A percentile compares a stretch with the other conserved stretches of the same genome.
These are phyloP conservation scores for Archaeoteleia sp. DNA, from an alignment of 2,888 invertebrate genomes.

Conservation along the genomic window DNA sequence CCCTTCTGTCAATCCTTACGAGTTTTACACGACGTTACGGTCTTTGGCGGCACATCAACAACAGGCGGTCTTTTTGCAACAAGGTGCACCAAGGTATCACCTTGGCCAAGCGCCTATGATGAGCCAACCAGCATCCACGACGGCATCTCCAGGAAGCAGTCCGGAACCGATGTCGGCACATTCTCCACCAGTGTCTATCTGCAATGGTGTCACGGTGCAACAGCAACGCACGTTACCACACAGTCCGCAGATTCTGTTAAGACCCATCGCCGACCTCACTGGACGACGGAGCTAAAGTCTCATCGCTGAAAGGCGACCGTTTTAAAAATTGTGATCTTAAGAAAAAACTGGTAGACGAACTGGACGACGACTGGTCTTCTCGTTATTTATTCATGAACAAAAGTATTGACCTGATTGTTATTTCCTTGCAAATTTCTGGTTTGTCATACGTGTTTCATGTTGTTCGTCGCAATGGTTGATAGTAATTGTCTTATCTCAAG, in stretches of 20 bases:
- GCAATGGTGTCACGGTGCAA: conserved; percentile 74
- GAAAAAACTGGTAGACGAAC: too few relatives aligned
- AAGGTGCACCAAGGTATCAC: conserved; percentile 59
- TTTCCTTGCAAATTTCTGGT: too few relatives aligned
- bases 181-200: conserved; percentile 73
- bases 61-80: conserved; percentile 62
- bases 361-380: too few relatives aligned
- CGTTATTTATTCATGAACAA: too few relatives aligned
- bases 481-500: too few relatives aligned
- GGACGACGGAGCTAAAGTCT: conserved; percentile 69
- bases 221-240: conserved; percentile 69
- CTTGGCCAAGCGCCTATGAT: conserved; percentile 57
- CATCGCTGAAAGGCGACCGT: too few relatives aligned
- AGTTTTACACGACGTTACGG: conserved; percentile 76
- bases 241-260: conserved; percentile 70
- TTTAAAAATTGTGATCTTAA: too few relatives aligned
- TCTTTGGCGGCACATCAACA: conserved; percentile 75
- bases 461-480: too few relatives aligned
- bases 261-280: conserved; percentile 72
- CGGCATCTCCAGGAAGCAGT: conserved; percentile 75
- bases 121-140: conserved; percentile 65
- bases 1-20: conserved; percentile 69
- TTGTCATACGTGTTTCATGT: too few relatives aligned
- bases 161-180: conserved; percentile 76
- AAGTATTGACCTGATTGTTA: too few relatives aligned